Evolutionary conservation across 2,797 vertebrate genomes (phyloP).

Genomic region (Cetoscarus ocellatus): DNA sequence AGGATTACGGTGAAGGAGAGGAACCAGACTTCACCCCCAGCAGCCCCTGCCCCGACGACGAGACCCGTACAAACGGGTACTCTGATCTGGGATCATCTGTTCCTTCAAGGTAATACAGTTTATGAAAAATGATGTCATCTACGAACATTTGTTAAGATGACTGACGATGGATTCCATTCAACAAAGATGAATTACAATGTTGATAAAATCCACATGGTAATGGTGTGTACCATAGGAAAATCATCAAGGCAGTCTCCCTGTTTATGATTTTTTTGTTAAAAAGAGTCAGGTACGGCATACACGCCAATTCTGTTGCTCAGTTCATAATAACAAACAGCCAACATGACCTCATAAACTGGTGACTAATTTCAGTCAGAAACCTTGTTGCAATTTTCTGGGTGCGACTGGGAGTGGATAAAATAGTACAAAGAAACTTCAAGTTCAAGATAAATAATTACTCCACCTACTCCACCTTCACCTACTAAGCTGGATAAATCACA

Average conservation of each 20-base stretch:
- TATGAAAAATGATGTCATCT: neutral
- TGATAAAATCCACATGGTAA: no score
- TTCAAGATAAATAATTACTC: neutral
- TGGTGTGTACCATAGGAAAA: no score
- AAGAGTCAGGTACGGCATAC: no score
- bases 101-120: slow-evolving; percentile 89
- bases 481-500: neutral
- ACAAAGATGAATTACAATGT: no score
- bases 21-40: slow-evolving; percentile 93
- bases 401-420: neutral
- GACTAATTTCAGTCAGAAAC: neutral
- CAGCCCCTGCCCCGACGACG: slow-evolving; percentile 94
- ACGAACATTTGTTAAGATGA: no score
- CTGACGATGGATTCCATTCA: no score
- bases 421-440: neutral
- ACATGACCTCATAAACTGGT: neutral
- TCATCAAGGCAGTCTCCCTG: no score
- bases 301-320: no score
- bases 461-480: neutral
- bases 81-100: slow-evolving; percentile 97
- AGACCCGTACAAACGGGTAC: slow-evolving; percentile 91
- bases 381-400: neutral
- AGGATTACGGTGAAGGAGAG: slow-evolving; percentile 96
- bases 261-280: no score
- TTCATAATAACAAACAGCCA: neutral